A percentile compares a stretch with the other conserved stretches of the same genome.
Conservation (phyloP, 2,113 vertebrate genomes). For the Fulica atra region DNA sequence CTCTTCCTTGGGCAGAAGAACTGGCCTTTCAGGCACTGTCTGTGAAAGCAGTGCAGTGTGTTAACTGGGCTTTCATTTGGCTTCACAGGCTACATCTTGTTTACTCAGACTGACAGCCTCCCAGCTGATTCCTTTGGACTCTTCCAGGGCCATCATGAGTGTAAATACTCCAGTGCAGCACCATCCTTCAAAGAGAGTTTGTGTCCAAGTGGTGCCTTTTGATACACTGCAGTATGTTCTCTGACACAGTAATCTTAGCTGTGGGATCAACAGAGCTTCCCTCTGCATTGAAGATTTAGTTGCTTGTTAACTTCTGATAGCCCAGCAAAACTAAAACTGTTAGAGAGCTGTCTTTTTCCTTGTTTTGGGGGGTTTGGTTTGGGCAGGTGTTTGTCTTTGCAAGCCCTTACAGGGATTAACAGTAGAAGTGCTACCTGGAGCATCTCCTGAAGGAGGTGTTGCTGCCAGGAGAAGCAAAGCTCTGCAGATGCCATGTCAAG, state of each 20-base stretch:
- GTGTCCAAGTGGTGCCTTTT: neutral
- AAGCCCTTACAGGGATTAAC: no score
- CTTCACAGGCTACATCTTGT: neutral
- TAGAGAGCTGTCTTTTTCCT: neutral
- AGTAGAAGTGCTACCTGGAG: neutral
- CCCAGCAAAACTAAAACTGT: neutral
- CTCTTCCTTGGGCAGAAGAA: neutral
- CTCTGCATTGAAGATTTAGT: neutral
- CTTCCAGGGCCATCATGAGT: accelerated
- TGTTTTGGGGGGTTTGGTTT: neutral
- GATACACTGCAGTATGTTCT: neutral
- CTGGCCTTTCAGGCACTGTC: neutral
- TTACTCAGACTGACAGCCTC: neutral
- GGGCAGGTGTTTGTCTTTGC: neutral
- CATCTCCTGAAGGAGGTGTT: neutral
- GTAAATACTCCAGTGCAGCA: accelerated
- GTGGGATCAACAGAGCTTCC: neutral
- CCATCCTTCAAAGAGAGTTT: neutral
- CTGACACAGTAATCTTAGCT: neutral
- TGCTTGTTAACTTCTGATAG: neutral
- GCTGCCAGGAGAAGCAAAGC: neutral
- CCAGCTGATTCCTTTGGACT: neutral
- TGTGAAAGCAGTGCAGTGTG: neutral
- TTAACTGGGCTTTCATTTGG: neutral
- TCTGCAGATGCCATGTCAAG: neutral